Evolutionary conservation across 1,140 invertebrate genomes (phyloP), one percentile per base, ranked within the genome.

Genomic region (Euwallacea similis): DNA sequence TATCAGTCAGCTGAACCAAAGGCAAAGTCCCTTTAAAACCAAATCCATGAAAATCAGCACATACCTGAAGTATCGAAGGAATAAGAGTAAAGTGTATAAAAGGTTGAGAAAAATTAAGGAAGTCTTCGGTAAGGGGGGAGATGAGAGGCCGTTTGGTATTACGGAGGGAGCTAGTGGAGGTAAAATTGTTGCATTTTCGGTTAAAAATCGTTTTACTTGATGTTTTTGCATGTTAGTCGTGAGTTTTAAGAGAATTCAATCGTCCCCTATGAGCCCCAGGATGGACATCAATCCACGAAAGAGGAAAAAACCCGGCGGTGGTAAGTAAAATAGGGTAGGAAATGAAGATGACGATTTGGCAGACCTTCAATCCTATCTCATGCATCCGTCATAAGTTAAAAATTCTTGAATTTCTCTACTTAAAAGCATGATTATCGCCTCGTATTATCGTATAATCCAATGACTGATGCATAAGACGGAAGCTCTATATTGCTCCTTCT

Each of bases 261-360:
- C 77, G 44, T 76, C 74, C 16, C 67, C 77, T 56, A 71, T 72
- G 50, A 41, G 33, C 59, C 21, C 63, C 53, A 74, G 77, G 58
- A 79, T 82, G 65, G 66, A 59, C 21, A 47, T 46, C 7, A 75
- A 74, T 41, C 86, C 87, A 53, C 87, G 90, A 81, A 92, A 92
- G 84, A 84, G 90, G 79, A 92, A 92, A 84, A 91, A 91, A 78
- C 89, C 90, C 9, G 89, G 88, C 60, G 84, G 86, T 81, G 88
- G 90, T 91, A 86, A 85, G 21, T 33, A 4, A 33, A 33, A 33
- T 33, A 33, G 4, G 21, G 21, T 33, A 33, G 21, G 4, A 33
- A 33, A 33, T 1, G 21, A 33, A 33, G 21, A 33, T 33, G 21
- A 4, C 21, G 21, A 33, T 33, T 33, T 58, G 7, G 10, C n/a